Evolutionary conservation across 1,140 invertebrate species (phyloP), one percentile per base, ranked within the genome.

Genomic region (Heliothis virescens): DNA sequence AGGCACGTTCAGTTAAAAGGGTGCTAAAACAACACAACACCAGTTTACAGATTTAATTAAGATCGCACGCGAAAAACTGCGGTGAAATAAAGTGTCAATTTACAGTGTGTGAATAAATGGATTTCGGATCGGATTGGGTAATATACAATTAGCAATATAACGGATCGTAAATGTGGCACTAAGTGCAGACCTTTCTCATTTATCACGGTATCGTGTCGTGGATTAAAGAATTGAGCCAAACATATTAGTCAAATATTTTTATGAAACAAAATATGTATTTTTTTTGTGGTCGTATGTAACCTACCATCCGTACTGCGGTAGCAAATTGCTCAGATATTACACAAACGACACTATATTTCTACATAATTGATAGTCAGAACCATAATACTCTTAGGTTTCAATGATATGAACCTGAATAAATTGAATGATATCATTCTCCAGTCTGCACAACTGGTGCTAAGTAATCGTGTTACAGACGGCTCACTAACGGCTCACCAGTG

Each of bases 41-140:
- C 67, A 26, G 65, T 75, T 80, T 79, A 87, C 83, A 84, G 85
- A 89, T 89, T 92, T 85, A 89, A 91, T 90, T 90, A 90, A 87
- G 84, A 73, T 75, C 57, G 60, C 55, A 48, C 55, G 63, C 50
- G 69, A 63, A 79, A 65, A 74, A 65, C n/a, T 79, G 52, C 52
- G 67, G 21, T 65, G 57, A 52, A 50, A 69, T 78, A 65, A 65
- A 65, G n/a, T 65, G 62, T 48, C 41, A 65, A 65, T 65, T 65
- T 65, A 65, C 62, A 48, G 41, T 65, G 62, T 65, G 62, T 65
- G 62, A 65, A 65, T 65, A 65, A 65, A 65, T 75, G 57, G 67
- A 71, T 53, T 71, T 71, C 29, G 41, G 34, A 47, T 48, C 34
- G 47, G 62, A 65, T 65, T 48, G 16, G 62, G 34, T 48, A 41